Evolutionary conservation across 2,113 vertebrate genomes (phyloP).

Genomic region (Myrmecobius fasciatus): DNA sequence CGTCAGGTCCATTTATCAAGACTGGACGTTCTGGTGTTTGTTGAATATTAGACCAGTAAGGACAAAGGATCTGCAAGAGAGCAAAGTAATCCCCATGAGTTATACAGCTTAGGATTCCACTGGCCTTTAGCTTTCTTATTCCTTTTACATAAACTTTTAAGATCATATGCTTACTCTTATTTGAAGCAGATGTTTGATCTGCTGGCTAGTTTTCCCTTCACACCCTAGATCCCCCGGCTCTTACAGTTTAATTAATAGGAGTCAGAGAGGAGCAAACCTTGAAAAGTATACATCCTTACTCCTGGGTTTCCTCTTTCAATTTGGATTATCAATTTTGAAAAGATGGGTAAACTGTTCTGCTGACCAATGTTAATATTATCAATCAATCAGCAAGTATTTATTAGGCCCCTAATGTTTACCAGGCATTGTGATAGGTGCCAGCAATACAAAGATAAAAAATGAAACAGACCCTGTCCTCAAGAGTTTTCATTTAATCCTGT

Average conservation of each 20-base stretch:
- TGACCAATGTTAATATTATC: not conserved
- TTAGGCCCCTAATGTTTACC: not conserved
- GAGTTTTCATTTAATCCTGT: not conserved
- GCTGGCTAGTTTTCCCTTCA: not conserved
- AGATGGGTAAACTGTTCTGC: not conserved
- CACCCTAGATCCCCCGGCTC: not conserved
- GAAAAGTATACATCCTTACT: not conserved
- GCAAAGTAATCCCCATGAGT: not conserved
- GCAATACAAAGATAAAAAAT: not conserved
- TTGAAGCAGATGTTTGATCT: not conserved
- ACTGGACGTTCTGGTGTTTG: not conserved
- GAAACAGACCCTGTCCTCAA: not conserved
- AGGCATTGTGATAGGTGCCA: not conserved
- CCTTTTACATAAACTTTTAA: not conserved
- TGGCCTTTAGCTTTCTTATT: not conserved
- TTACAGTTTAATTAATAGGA: not conserved
- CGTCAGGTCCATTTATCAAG: not conserved
- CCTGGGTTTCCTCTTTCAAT: not conserved
- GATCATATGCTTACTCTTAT: not conserved
- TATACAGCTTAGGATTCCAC: not conserved
- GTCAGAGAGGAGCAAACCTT: not conserved
- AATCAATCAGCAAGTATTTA: not conserved
- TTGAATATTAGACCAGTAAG: not conserved
- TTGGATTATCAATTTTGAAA: too few species aligned
- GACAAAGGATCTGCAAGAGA: not conserved